Base-by-base conservation (phyloP, 2,113 vertebrate genomes). In the Lamprotornis superbus region DNA sequence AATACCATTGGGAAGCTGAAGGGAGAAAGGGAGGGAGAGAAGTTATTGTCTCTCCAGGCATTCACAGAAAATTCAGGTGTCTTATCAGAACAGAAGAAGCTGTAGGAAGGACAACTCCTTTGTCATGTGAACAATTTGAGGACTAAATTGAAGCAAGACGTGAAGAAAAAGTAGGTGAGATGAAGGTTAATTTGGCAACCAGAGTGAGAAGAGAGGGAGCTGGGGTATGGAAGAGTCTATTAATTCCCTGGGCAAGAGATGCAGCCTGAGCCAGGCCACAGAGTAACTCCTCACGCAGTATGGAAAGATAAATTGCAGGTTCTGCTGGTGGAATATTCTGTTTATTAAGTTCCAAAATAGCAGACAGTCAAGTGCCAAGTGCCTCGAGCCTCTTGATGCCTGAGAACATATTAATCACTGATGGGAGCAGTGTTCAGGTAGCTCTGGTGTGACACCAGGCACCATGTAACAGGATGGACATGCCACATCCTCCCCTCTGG, bases 91-190 rank as follows among this genome's bases (percentile, higher is more conserved):
- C 86, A 75, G 94, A 80, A 87, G 95, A 75, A 84, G 75, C 83
- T 39, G 50, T 8, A 60, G 63, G 37, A 88, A 87, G 88, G 82
- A 95, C 22, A 7, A 61, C 61, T 87, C 47, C 67, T 94, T 94
- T 91, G 78, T 89, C 73, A 37, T 47, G 75, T 91, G 90, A 97
- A 90, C 94, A 96, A 95, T 92, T 92, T 89, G 76, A 92, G 87
- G 67, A 64, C 71, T 81, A 95, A 92, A 95, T 92, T 87, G 85
- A 96, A 96, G 95, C 18, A 16, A 82, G 85, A 87, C 16, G 9
- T 35, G 57, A 93, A 94, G 88, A 94, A 90, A 97, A 96, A 94
- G 74, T 92, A 83, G 83, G 94, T 86, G 90, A 97, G 64, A 79
- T 89, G 80, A 97, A 93, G 90, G 91, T 96, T 92, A 95, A 91